Conservation (phyloP, 1,140 invertebrate genomes). For the Heliconius melpomene region DNA sequence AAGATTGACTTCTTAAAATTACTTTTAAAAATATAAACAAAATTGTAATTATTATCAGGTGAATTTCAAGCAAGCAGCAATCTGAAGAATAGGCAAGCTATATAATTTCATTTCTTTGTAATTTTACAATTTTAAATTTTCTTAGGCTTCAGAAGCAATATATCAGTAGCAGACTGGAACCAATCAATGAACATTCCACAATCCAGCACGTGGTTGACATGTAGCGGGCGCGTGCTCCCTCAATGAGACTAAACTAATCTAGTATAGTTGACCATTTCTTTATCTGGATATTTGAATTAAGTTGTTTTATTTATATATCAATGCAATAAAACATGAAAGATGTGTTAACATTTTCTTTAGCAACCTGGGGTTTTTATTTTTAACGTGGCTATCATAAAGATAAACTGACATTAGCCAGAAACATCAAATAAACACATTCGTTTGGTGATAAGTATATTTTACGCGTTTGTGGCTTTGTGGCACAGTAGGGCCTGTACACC, state of each 20-base stretch:
- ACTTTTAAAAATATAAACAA: no score
- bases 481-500: not conserved
- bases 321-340: not conserved
- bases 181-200: constrained; percentile 51
- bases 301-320: constrained; percentile 10
- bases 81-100: not conserved
- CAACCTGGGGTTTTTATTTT: not conserved
- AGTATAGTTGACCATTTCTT: constrained; percentile 27
- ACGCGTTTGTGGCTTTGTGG: not conserved
- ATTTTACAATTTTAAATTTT: not conserved
- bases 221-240: constrained; percentile 50
- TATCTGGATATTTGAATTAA: constrained; percentile 27
- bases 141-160: not conserved
- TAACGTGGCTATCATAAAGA: not conserved
- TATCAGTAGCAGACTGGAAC: constrained; percentile 42
- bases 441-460: constrained; percentile 3
- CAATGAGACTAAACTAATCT: constrained; percentile 44
- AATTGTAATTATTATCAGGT: no score
- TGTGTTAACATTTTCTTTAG: not conserved
- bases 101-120: not conserved
- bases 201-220: constrained; percentile 46
- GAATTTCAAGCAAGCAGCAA: not conserved
- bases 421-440: constrained; percentile 6
- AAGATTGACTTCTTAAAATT: no score
- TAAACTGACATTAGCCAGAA: constrained; percentile 4